phyloP scores from a whole-genome alignment of 2,888 invertebrate species.

The Pheosia gnoma region DNA sequence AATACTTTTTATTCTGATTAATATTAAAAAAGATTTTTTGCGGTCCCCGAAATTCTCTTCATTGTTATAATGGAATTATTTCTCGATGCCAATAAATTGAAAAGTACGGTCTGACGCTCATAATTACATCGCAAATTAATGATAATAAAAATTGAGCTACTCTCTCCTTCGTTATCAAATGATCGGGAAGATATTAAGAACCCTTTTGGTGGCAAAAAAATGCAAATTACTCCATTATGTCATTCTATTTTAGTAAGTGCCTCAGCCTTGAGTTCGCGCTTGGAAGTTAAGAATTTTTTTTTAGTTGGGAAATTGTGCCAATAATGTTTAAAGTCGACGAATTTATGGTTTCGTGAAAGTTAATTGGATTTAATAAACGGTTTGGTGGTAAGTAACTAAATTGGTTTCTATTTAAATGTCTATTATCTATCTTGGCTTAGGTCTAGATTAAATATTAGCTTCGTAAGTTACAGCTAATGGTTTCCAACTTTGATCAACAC shows the following conservation, averaged over 20 bases:
- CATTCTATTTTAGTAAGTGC: conserved; percentile 1
- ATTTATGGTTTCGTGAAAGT: conserved; percentile 11
- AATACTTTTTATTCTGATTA: too few relatives aligned
- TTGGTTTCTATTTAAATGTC: background rate
- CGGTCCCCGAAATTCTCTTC: background rate
- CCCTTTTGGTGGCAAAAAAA: conserved; percentile 23
- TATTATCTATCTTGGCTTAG: too few relatives aligned
- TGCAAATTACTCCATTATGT: conserved; percentile 37
- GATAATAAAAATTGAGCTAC: conserved; percentile 5
- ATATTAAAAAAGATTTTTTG: background rate
- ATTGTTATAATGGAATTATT: background rate
- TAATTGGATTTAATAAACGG: conserved; percentile 15
- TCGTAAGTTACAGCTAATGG: too few relatives aligned
- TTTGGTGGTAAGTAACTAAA: background rate
- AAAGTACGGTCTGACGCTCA: background rate
- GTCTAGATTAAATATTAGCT: too few relatives aligned
- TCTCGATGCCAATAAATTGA: background rate
- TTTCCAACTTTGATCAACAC: too few relatives aligned
- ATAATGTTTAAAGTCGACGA: conserved; percentile 11
- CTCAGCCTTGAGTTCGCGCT: conserved; percentile 14
- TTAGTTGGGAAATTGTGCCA: conserved; percentile 19
- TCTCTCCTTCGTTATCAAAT: conserved; percentile 14
- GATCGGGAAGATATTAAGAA: conserved; percentile 16
- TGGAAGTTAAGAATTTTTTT: conserved; percentile 20
- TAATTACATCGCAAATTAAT: background rate